Percentiles rank a stretch among this genome's conserved stretches.
Evolutionary conservation across 1,140 invertebrate genomes (phyloP).

Genomic region (Pseudomyrmex gracilis): DNA sequence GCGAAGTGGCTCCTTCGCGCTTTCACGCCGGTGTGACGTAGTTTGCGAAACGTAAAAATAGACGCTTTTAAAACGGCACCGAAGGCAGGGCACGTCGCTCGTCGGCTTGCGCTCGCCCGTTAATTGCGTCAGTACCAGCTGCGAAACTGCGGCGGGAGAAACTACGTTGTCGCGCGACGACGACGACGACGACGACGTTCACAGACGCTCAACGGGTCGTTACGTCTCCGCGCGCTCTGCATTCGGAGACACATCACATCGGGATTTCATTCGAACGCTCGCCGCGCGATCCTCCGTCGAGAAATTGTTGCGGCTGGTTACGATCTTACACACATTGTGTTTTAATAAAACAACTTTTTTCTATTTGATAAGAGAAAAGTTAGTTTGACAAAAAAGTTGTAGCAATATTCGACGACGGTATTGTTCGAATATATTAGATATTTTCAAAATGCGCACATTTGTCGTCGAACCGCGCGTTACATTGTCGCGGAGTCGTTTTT

Average conservation of each 20-base stretch:
- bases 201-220: not conserved
- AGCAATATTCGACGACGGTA: not conserved
- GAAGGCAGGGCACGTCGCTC: not conserved
- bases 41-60: conserved; percentile 31
- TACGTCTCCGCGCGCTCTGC: not conserved
- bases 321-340: not conserved
- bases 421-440: not conserved
- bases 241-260: not conserved
- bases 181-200: not conserved
- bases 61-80: conserved; percentile 29
- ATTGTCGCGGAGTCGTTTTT: not conserved
- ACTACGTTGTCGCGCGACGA: not conserved
- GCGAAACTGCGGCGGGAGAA: not conserved
- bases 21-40: conserved; percentile 11
- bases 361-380: too few species aligned
- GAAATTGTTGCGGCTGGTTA: not conserved
- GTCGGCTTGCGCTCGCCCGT: not conserved
- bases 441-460: not conserved
- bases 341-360: not conserved
- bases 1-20: conserved; percentile 10
- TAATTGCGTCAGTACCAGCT: conserved; percentile 2
- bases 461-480: not conserved
- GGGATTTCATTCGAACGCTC: not conserved
- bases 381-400: too few species aligned
- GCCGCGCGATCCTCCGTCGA: not conserved